Conservation (phyloP, 1,140 invertebrate genomes). For the Pygmarrhopalites habei region DNA sequence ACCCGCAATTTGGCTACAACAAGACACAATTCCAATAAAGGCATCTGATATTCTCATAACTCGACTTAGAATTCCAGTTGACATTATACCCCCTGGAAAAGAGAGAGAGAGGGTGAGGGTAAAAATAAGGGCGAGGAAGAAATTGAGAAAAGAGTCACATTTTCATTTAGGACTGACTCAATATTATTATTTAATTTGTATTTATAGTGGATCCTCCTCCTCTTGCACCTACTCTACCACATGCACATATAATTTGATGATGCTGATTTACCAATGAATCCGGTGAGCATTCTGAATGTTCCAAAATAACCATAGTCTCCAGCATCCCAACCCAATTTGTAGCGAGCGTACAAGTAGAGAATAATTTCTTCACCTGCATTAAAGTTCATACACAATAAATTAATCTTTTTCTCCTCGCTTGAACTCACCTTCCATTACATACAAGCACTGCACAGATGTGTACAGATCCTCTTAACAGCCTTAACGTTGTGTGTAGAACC, state of each 20-base stretch:
- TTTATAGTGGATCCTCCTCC: background rate
- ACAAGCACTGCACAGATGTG: no score
- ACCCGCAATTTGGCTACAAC: constrained; percentile 69
- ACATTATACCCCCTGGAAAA: constrained; percentile 27
- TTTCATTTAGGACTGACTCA: no score
- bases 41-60: constrained; percentile 49
- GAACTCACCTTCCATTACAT: no score
- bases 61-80: constrained; percentile 18
- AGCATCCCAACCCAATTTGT: constrained; percentile 21
- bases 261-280: constrained; percentile 12
- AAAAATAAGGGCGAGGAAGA: no score
- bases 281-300: constrained; percentile 29
- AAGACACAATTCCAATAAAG: constrained; percentile 68
- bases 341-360: constrained; percentile 14
- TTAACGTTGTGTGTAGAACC: no score
- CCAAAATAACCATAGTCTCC: constrained; percentile 20
- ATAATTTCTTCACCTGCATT: constrained; percentile 20
- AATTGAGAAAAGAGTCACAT: no score
- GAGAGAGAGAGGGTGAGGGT: background rate
- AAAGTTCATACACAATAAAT: background rate
- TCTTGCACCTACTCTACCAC: background rate
- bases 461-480: no score
- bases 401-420: no score
- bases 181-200: background rate
- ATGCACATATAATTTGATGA: no score